Conservation (phyloP, 2,113 vertebrate genomes). For the Porphyrio hochstetteri region DNA sequence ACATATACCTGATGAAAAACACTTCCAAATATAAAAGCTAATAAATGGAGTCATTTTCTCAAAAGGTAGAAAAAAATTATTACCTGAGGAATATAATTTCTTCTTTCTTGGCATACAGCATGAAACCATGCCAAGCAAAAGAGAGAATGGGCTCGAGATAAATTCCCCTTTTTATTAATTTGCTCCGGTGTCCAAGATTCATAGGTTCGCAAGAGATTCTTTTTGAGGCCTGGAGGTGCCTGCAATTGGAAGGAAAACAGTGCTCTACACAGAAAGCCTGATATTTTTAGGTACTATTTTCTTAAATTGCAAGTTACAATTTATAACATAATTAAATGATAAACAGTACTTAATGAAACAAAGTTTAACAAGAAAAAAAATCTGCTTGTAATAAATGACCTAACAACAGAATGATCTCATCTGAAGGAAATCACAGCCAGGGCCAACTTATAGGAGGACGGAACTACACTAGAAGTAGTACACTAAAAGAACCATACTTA, state of each 20-base stretch:
- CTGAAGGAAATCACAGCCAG: neutral
- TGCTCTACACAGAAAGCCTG: neutral
- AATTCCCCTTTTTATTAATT: conserved; percentile 86
- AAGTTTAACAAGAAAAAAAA: neutral
- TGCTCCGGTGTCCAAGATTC: conserved; percentile 95
- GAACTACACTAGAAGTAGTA: neutral
- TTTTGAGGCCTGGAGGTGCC: conserved; percentile 97
- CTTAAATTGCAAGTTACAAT: neutral
- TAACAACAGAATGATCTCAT: neutral
- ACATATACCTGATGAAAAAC: neutral
- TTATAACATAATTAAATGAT: neutral
- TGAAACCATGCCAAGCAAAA: conserved; percentile 99
- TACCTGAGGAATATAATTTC: conserved; percentile 98
- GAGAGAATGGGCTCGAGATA: conserved; percentile 87
- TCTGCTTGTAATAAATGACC: neutral
- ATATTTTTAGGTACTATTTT: neutral
- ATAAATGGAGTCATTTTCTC: neutral
- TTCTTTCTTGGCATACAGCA: conserved; percentile 95
- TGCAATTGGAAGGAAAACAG: conserved; percentile 51
- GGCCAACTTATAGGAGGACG: neutral
- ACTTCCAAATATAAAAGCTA: neutral
- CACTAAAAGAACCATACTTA: neutral
- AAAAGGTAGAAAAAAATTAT: neutral
- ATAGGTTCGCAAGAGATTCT: conserved; percentile 94
- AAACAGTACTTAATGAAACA: neutral